These are phyloP conservation scores for Idaea aversata DNA, from an alignment of 2,888 invertebrate species.

Conservation along the genomic window DNA sequence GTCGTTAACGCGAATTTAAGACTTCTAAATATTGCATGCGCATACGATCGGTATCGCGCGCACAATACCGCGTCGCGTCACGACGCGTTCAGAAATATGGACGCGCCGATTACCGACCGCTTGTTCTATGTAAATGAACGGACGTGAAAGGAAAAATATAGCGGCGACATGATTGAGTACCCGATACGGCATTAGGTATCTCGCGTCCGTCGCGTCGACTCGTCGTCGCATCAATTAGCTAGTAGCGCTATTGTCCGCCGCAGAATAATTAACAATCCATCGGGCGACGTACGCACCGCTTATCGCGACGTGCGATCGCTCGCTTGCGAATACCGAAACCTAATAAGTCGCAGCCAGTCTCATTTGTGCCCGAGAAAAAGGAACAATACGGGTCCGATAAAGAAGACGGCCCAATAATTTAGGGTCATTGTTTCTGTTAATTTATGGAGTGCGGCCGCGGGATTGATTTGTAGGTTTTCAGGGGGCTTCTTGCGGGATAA, in stretches of 20 bases:
- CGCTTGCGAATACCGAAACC: conserved; percentile 70
- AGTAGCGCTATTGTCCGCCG: conserved; percentile 62
- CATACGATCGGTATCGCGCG: conserved; percentile 76
- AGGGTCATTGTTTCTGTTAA: conserved; percentile 79
- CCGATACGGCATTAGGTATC: conserved; percentile 51
- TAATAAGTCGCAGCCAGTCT: conserved; percentile 75
- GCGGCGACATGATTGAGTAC: conserved; percentile 62
- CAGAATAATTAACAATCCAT: conserved; percentile 64
- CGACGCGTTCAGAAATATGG: conserved; percentile 77
- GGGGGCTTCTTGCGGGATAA: conserved; percentile 50
- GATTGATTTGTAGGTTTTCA: conserved; percentile 76
- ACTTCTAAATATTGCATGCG: conserved; percentile 74
- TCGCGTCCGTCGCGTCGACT: conserved; percentile 34
- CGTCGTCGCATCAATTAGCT: conserved; percentile 42
- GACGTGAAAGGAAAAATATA: conserved; percentile 66
- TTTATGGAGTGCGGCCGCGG: conserved; percentile 76
- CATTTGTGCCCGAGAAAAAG: conserved; percentile 77
- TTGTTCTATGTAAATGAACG: conserved; percentile 78
- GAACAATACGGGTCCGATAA: conserved; percentile 70
- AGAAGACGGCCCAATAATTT: conserved; percentile 76
- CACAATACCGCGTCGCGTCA: conserved; percentile 75
- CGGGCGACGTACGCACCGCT: conserved; percentile 40
- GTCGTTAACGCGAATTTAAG: conserved; percentile 76
- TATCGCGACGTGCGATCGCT: conserved; percentile 71
- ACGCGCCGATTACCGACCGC: conserved; percentile 56